A percentile compares a stretch with the other conserved stretches of the same genome.
Conservation (phyloP, 2,113 vertebrate genomes). For the Grallaria varia region DNA sequence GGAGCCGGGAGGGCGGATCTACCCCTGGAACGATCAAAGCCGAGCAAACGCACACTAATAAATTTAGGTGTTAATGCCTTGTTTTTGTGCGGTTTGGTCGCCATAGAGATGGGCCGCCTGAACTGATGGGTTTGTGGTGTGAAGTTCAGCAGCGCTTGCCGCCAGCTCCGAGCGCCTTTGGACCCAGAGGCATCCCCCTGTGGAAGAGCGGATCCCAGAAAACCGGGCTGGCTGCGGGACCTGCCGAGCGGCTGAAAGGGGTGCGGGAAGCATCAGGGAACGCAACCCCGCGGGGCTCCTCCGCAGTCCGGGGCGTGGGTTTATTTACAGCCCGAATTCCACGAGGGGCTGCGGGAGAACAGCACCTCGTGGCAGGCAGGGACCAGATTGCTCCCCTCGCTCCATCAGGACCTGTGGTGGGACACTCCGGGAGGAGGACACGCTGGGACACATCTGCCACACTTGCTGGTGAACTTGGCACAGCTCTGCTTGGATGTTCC, state of each 20-base stretch:
- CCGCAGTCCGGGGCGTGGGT: too few relatives aligned
- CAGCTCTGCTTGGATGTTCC: neutral
- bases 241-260: neutral
- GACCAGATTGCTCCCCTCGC: neutral
- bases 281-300: neutral
- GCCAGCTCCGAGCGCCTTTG: too few relatives aligned
- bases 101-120: conserved; percentile 36
- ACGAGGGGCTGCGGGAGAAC: neutral
- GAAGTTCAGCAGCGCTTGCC: neutral
- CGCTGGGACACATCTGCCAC: rapidly evolving
- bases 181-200: neutral
- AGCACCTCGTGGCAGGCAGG: neutral
- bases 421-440: neutral
- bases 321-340: neutral
- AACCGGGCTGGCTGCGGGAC: neutral
- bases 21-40: neutral
- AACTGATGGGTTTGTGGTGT: conserved; percentile 62
- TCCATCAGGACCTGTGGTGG: neutral
- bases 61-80: conserved; percentile 42
- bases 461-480: neutral
- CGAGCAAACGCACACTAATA: neutral
- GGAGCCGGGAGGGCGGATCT: neutral
- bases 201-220: neutral
- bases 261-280: neutral
- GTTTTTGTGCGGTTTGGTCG: conserved; percentile 65